A percentile compares a stretch with the other conserved stretches of the same genome.
Conservation (phyloP, 2,888 invertebrate genomes). For the Gymnocheta viridis region DNA sequence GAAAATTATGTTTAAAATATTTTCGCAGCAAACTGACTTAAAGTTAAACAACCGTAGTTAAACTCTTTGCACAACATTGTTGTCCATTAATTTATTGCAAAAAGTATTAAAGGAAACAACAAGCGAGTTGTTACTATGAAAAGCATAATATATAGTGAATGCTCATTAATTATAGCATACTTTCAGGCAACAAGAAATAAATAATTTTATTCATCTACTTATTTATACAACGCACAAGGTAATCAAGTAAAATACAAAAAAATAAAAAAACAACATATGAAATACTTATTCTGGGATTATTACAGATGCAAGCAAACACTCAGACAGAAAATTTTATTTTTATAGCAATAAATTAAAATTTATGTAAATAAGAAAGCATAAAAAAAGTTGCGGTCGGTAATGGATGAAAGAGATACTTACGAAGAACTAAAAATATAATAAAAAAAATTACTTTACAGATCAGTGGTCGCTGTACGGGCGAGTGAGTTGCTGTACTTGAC, state of each 20-base stretch:
- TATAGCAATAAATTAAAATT: not conserved
- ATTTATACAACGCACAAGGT: slow-evolving; percentile 45
- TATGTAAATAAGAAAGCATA: slow-evolving; percentile 5
- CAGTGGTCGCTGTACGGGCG: not conserved
- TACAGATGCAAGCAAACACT: slow-evolving; percentile 17
- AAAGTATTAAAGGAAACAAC: not conserved
- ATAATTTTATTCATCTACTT: slow-evolving; percentile 41
- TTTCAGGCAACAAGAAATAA: slow-evolving; percentile 52
- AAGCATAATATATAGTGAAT: slow-evolving; percentile 24
- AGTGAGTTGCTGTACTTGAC: not conserved
- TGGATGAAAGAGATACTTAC: not conserved
- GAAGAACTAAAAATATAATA: not conserved
- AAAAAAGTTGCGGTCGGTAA: not conserved
- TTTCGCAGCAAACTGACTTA: not conserved
- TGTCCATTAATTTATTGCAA: slow-evolving; percentile 29
- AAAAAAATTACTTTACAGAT: not conserved
- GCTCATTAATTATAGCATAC: slow-evolving; percentile 64
- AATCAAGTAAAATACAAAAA: slow-evolving; percentile 27
- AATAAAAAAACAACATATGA: not conserved
- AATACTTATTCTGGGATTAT: slow-evolving; percentile 26
- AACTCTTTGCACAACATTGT: slow-evolving; percentile 21
- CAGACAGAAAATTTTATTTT: not conserved
- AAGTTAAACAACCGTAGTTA: not conserved
- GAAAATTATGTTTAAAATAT: not conserved
- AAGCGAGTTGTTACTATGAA: not conserved